Percentiles rank a stretch among this genome's conserved stretches.
Evolutionary conservation across 1,140 invertebrate genomes (phyloP).

Genomic region (Bombus huntii): DNA sequence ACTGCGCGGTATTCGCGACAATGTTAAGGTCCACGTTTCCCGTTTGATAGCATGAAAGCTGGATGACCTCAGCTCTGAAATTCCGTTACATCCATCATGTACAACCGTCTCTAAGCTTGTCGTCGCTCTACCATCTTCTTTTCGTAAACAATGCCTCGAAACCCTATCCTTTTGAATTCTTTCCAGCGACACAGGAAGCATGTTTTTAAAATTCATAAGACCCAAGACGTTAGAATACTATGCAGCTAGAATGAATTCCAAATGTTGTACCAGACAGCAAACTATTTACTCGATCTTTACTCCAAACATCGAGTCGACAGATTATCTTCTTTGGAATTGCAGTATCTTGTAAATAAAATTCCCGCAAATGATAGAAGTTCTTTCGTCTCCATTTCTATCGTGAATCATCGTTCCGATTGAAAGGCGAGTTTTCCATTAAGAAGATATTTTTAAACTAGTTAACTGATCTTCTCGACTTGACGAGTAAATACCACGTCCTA

Average conservation of each 20-base stretch:
- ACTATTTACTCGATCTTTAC: not conserved
- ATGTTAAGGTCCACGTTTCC: slow-evolving; percentile 4
- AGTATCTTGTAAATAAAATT: not conserved
- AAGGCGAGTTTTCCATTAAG: not conserved
- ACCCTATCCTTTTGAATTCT: not conserved
- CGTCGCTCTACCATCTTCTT: not conserved
- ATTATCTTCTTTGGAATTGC: not conserved
- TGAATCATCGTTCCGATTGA: not conserved
- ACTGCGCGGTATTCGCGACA: not conserved
- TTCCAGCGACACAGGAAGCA: too few species aligned
- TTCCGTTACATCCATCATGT: slow-evolving; percentile 15
- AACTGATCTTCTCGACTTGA: not conserved
- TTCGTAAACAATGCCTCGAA: not conserved
- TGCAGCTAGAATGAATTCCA: not conserved
- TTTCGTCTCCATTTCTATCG: not conserved
- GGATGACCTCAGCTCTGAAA: slow-evolving; percentile 4
- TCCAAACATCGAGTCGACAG: not conserved
- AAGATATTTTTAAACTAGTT: slow-evolving; percentile 11
- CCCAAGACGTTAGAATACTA: too few species aligned
- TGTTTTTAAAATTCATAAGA: not conserved
- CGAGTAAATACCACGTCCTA: not conserved
- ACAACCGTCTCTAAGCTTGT: not conserved
- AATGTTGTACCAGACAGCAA: fast-evolving
- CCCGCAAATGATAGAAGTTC: not conserved
- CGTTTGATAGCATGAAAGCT: not conserved